Conservation (phyloP, 1,140 invertebrate genomes). For the Pogonognathellus flavescens region DNA sequence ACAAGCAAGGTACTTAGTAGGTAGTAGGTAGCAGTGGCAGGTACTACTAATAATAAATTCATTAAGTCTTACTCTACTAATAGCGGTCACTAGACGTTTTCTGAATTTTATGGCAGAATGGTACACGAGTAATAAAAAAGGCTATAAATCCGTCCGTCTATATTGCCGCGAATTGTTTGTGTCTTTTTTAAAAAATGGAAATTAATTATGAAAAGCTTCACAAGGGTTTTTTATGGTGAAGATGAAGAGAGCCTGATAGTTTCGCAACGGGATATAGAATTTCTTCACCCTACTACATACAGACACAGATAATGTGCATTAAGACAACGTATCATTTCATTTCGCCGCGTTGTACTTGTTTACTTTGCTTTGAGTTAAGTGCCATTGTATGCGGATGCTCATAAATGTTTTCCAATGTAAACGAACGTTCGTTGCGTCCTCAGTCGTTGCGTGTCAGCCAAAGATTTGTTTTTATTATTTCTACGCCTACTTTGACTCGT, state of each 20-base stretch:
- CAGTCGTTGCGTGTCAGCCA: conserved; percentile 2
- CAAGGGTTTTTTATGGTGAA: not conserved
- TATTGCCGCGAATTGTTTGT: not conserved
- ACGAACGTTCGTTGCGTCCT: not conserved
- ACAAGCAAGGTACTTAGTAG: too few species aligned
- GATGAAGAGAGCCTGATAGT: conserved; percentile 3
- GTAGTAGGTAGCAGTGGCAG: too few species aligned
- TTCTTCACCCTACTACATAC: too few species aligned
- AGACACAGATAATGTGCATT: too few species aligned
- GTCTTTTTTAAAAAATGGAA: not conserved
- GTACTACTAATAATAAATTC: too few species aligned
- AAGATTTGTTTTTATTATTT: conserved; percentile 46
- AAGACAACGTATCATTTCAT: too few species aligned
- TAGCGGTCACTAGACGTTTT: not conserved
- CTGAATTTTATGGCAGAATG: conserved; percentile 7
- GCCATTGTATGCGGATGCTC: too few species aligned
- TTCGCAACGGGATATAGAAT: not conserved
- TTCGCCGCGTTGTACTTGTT: too few species aligned
- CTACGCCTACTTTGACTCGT: conserved; percentile 21
- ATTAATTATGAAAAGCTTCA: not conserved
- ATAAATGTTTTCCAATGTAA: not conserved
- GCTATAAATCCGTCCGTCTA: not conserved
- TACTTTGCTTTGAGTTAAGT: too few species aligned
- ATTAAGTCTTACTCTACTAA: not conserved
- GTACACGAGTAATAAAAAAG: conserved; percentile 27